Base-by-base conservation (phyloP, 2,888 invertebrate species). In the Callinectes sapidus region DNA sequence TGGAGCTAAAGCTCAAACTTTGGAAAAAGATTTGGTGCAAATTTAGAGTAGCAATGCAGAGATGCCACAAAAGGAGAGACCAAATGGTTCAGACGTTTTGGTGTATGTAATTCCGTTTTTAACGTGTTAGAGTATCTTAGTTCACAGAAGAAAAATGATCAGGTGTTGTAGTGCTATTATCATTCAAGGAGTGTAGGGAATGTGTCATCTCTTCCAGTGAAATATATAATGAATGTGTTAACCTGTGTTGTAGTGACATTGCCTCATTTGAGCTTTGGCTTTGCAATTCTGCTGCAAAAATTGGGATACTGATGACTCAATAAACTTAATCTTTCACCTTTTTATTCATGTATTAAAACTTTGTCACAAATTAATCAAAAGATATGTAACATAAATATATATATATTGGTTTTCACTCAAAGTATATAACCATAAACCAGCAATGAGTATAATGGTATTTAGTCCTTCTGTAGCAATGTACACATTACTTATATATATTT, bases 391-490 rank as follows among this genome's bases (percentile, higher is more conserved):
- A 48, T 48, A 48, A 8, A 48, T 48, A 48, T 48, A 71, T 71
- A 55, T 61, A 23, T 28, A 71, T 88, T 8, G 28, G 6, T 35
- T 54, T 61, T 32, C 88, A 88, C 18, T 35, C 0, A 48, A 61
- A 32, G 32, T 35, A 48, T 61, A 48, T 88, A 28, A 61, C 16
- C 35, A 35, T 18, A 48, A 42, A 87, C 35, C 48, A 48, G 87
- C 28, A 54, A 54, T 61, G 35, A 14, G n/a, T 14, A 16, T 88
- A 35, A 55, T 88, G 35, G 18, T 88, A 54, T 88, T 16, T 88
- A 88, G 81, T 81, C 16, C 10, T 71, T n/a, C 81, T 81, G 81
- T 81, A 35, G 81, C 35, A 81, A 18, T 81, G 35, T 81, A 81
- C 16, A 13, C 81, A 81, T 35, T 16, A 35, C 81, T 81, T 48